Evolutionary conservation across 2,888 invertebrate species (phyloP), one percentile per base, ranked within the genome.

Genomic region (Coecobrya sp.): DNA sequence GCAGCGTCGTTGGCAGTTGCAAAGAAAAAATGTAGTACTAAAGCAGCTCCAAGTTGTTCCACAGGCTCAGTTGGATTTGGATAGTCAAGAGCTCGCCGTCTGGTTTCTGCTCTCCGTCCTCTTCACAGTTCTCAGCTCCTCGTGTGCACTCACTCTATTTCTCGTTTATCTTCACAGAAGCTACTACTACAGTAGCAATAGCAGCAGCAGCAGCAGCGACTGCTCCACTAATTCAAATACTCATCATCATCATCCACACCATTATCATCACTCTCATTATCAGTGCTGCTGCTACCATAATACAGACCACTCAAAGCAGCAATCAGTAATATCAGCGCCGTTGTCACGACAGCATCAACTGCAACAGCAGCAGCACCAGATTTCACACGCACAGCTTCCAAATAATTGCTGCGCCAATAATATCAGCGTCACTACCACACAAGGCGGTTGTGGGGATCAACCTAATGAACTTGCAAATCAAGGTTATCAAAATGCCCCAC

Each of bases 31-130:
- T 65, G n/a, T 55, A 30, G 68, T 91, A 91, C 55, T 90, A 90
- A 90, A 90, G 76, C 86, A 90, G 73, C 62, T 25, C 45, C 45
- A 36, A 70, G 8, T 36, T 25, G 68, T 70, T 82, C 30, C 86
- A 36, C 81, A n/a, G 85, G 90, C 93, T 93, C 93, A 93, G 93
- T 93, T 89, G 73, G 45, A 85, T 68, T 92, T 73, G 79, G 86
- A 90, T 87, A 84, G 84, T 30, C 49, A 76, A 73, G 93, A 93
- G 91, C 86, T 79, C 93, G 85, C 92, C 59, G 93, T 92, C 87
- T 93, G 93, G 88, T 93, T 94, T 86, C 84, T 89, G 86, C 91
- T 93, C 93, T 93, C 93, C 84, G 88, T 93, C 30, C 92, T 93
- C 73, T 89, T 93, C 82, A 92, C 93, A 30, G 73, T 94, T 62